Conservation (phyloP, 2,888 invertebrate genomes). For the Pimpla rufipes region DNA sequence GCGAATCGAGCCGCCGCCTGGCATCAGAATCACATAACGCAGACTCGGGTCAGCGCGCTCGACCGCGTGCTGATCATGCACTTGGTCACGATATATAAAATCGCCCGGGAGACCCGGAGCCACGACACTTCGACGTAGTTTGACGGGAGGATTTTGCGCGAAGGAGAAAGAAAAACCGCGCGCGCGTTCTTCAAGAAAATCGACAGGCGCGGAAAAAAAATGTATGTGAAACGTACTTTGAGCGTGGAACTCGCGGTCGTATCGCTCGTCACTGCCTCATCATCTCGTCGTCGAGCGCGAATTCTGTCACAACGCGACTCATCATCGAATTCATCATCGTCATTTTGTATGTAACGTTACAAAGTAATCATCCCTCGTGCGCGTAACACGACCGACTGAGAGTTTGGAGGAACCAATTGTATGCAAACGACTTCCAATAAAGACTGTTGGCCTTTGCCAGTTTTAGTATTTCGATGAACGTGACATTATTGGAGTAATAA, state of each 20-base stretch:
- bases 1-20: conserved; percentile 72
- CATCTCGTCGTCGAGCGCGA: conserved; percentile 67
- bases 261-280: conserved; percentile 71
- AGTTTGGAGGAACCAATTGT: conserved; percentile 62
- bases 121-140: conserved; percentile 45
- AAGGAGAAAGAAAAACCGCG: not conserved
- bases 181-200: conserved; percentile 10
- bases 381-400: conserved; percentile 61
- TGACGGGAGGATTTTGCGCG: conserved; percentile 35
- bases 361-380: conserved; percentile 53
- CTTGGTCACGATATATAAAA: conserved; percentile 9
- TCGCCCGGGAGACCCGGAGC: conserved; percentile 14
- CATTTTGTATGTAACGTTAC: conserved; percentile 46
- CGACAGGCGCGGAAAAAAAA: not conserved
- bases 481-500: conserved; percentile 45
- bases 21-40: conserved; percentile 80
- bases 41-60: conserved; percentile 79
- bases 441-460: conserved; percentile 74
- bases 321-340: conserved; percentile 51
- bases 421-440: conserved; percentile 71
- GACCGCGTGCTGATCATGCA: conserved; percentile 80
- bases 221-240: conserved; percentile 59
- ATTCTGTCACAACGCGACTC: conserved; percentile 46
- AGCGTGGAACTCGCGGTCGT: conserved; percentile 56
- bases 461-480: conserved; percentile 57